Evolutionary conservation across 2,797 vertebrate species (phyloP).

Genomic region (Manis javanica): DNA sequence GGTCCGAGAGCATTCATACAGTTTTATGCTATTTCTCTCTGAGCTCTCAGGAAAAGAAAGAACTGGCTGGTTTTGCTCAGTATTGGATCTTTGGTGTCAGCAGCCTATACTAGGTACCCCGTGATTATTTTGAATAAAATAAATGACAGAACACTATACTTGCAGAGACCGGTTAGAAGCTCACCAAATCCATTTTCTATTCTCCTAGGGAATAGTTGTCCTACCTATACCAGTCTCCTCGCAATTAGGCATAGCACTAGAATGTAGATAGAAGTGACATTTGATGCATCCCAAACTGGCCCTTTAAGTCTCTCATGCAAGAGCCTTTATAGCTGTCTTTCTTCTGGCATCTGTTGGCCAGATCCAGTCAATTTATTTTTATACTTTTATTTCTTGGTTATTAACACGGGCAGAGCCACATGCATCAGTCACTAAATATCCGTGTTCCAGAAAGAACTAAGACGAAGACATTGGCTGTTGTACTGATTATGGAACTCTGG

Average conservation of each 20-base stretch:
- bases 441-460: not conserved
- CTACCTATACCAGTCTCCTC: not conserved
- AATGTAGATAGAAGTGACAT: fast-evolving
- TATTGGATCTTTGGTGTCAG: not conserved
- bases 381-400: not conserved
- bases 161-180: not conserved
- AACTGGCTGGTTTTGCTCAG: not conserved
- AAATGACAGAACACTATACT: not conserved
- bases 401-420: not conserved
- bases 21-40: not conserved
- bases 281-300: not conserved
- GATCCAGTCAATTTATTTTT: not conserved
- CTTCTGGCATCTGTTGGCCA: not conserved
- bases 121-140: not conserved
- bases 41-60: not conserved
- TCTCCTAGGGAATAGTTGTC: not conserved
- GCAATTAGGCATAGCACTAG: fast-evolving
- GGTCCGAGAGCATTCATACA: not conserved
- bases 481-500: not conserved
- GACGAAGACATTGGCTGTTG: not conserved
- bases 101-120: not conserved
- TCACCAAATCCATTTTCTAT: not conserved
- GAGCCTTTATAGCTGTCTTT: not conserved
- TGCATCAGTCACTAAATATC: not conserved
- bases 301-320: not conserved